A percentile compares a stretch with the other conserved stretches of the same genome.
These are phyloP conservation scores for Cephus pygmeus DNA, from an alignment of 2,888 invertebrate genomes.

Conservation along the genomic window DNA sequence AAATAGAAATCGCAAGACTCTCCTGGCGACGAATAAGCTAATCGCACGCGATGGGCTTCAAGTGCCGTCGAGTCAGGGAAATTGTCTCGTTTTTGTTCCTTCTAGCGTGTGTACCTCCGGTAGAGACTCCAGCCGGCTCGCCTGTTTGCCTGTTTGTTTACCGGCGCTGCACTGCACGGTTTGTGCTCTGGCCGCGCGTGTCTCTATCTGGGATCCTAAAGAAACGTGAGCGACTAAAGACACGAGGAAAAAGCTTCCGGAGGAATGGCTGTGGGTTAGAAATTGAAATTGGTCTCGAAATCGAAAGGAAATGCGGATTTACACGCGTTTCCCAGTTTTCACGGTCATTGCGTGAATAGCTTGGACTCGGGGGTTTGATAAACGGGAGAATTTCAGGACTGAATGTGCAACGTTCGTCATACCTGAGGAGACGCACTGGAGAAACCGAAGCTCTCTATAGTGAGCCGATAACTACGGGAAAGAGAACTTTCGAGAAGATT, in stretches of 20 bases:
- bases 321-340: not conserved
- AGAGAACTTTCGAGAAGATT: not conserved
- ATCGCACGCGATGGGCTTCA: constrained; percentile 48
- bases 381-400: not conserved
- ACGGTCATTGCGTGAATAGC: not conserved
- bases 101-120: not conserved
- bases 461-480: not conserved
- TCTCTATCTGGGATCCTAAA: not conserved
- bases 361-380: not conserved
- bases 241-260: not conserved
- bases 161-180: not conserved
- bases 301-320: constrained; percentile 2
- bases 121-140: not conserved
- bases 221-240: not conserved
- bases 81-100: constrained; percentile 18
- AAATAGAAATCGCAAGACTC: constrained; percentile 37
- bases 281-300: constrained; percentile 6
- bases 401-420: not conserved
- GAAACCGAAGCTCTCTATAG: not conserved
- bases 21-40: constrained; percentile 31
- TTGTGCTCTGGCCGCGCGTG: not conserved
- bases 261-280: not conserved
- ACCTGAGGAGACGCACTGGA: not conserved
- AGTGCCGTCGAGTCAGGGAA: constrained; percentile 34
- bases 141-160: not conserved